Evolutionary conservation across 2,888 invertebrate genomes (phyloP).

Genomic region (Colletes collaris): DNA sequence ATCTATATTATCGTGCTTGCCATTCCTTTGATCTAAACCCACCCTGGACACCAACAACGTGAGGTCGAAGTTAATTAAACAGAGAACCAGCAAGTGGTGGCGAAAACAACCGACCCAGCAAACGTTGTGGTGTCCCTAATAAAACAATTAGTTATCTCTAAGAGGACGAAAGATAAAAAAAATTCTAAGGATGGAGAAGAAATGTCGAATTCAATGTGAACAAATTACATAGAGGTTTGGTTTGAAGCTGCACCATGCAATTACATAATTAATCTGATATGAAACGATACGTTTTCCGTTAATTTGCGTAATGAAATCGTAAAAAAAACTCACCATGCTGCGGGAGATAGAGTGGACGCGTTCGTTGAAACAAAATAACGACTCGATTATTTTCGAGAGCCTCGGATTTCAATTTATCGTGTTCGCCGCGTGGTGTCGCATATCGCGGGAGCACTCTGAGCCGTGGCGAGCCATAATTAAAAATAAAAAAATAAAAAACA

Average conservation of each 20-base stretch:
- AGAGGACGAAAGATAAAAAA: too few species aligned
- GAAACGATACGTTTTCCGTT: too few species aligned
- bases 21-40: conserved; percentile 4
- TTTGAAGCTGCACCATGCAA: too few species aligned
- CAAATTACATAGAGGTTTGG: too few species aligned
- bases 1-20: too few species aligned
- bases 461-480: neutral
- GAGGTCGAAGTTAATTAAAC: conserved; percentile 19
- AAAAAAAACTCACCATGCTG: too few species aligned
- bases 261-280: too few species aligned
- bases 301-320: too few species aligned
- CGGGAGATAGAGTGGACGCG: conserved; percentile 34
- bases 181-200: too few species aligned
- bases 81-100: neutral
- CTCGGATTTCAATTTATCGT: conserved; percentile 34
- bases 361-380: conserved; percentile 32
- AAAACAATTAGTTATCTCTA: too few species aligned
- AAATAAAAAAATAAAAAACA: neutral
- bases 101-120: conserved; percentile 8
- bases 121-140: too few species aligned
- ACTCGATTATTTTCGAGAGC: conserved; percentile 46
- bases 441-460: neutral
- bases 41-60: neutral
- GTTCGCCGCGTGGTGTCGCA: neutral
- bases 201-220: too few species aligned